Base-by-base conservation (phyloP, 1,140 invertebrate genomes). In the Aphelinus certus region DNA sequence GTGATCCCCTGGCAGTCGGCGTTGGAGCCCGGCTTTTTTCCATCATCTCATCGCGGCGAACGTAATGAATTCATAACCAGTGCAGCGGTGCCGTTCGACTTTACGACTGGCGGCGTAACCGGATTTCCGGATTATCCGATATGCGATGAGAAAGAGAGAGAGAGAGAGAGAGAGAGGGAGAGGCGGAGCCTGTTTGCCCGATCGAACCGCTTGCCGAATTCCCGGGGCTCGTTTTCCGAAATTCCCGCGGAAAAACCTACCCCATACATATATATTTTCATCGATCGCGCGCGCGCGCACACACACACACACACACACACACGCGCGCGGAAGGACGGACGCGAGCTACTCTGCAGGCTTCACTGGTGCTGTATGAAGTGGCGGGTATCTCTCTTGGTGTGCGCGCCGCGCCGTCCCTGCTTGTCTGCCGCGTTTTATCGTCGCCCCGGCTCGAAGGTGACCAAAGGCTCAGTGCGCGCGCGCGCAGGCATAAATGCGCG, bases 391-490 rank as follows among this genome's bases (percentile, higher is more conserved):
- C 61, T 4, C n/a, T 63, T 45, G n/a, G 26, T 10, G 60, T 10
- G 3, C 2, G 43, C 45, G 43, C 46, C 55, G 4, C 9, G 7
- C 43, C 68, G 45, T 2, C 42, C 6, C 45, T 55, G 45, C n/a
- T 51, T 26, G 63, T 2, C 49, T 49, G 62, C 66, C 55, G 62
- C 46, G 10, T 61, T 74, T 74, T 63, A 69, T 74, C 65, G 58
- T 73, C 76, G 72, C 26, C 26, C 73, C 71, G 65, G 62, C 60
- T 70, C 69, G 61, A 73, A 66, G 73, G 70, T 73, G 77, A 76
- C 61, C 73, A 75, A 69, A 75, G 73, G 51, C 26, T 26, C 26
- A 26, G 26, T 26, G 26, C 26, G 26, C 26, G 26, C 55, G 58
- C 65, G 70, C 60, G 49, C 49, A 10, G 26, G 51, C 60, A 71